A percentile compares a stretch with the other conserved stretches of the same genome.
phyloP scores from a whole-genome alignment of 1,140 invertebrate species.

The Atta texana region DNA sequence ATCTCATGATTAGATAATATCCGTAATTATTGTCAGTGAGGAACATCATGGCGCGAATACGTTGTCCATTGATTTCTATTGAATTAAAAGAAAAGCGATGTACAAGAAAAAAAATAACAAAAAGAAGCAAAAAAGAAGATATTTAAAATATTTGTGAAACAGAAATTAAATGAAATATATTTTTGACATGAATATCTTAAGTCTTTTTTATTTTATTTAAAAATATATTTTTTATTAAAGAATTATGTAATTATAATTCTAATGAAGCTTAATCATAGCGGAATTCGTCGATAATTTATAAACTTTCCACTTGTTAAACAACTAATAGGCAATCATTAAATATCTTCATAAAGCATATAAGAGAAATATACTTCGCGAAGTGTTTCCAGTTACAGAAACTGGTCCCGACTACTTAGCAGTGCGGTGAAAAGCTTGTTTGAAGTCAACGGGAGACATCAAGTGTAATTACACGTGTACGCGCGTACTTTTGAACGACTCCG shows the following conservation, averaged over 20 bases:
- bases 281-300: background rate
- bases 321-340: background rate
- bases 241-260: background rate
- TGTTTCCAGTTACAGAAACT: slow-evolving; percentile 18
- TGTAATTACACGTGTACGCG: slow-evolving; percentile 30
- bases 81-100: background rate
- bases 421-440: slow-evolving; percentile 28
- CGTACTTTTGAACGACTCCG: slow-evolving; percentile 23
- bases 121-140: background rate
- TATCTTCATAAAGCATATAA: slow-evolving; percentile 1
- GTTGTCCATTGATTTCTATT: background rate
- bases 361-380: slow-evolving; percentile 23
- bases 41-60: background rate
- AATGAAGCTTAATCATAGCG: background rate
- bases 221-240: background rate
- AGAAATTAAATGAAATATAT: background rate
- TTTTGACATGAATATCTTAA: background rate
- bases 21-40: slow-evolving; percentile 46
- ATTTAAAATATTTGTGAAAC: background rate
- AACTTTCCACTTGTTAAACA: background rate
- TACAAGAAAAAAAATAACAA: background rate
- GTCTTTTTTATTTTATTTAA: slow-evolving; percentile 1
- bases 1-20: slow-evolving; percentile 57
- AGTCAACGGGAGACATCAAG: slow-evolving; percentile 30
- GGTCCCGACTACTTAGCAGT: background rate